Base-by-base conservation (phyloP, 1,140 invertebrate species). In the Dendroctonus ponderosae region DNA sequence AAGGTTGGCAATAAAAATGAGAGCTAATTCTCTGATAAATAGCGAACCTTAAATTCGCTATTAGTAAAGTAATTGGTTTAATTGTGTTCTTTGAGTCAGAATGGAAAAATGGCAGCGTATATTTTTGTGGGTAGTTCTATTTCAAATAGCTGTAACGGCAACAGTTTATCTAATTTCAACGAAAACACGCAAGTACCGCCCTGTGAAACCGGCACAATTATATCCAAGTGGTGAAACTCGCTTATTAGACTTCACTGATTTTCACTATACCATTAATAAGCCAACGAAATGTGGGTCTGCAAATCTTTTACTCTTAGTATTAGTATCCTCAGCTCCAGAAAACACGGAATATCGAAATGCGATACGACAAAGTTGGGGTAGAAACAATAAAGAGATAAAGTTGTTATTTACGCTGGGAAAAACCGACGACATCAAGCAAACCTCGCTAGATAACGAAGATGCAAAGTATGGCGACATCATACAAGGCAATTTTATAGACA, bases 401-500 rank as follows among this genome's bases (percentile, higher is more conserved):
- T 66, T 84, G 1, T 79, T 91, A 6, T 93, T 93, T 75, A 78
- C 92, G 7, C 66, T 92, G 44, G 91, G 91, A 6, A 81, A 85
- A 0, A 66, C 78, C 2, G 75, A 83, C 59, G 37, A 64, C 0
- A 66, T 65, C 7, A 66, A 77, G 40, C 83, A 87, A 70, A 64
- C 75, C 0, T 70, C 73, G 11, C 71, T 93, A 4, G 71, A 82
- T 12, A 71, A 80, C 46, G 92, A 94, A 77, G 83, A 84, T 72
- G 72, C 73, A 2, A 68, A 70, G 0, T 84, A 86, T 73, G 79
- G 81, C 14, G 92, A 95, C 76, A 82, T 94, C 61, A 83, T 94
- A 12, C 89, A 92, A 63, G 91, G 90, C 39, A 86, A 85, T 70
- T 93, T 93, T 77, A 61, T 82, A 5, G 92, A 94, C 80, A 83